phyloP scores from a whole-genome alignment of 2,113 vertebrate species.

The Ginglymostoma cirratum region DNA sequence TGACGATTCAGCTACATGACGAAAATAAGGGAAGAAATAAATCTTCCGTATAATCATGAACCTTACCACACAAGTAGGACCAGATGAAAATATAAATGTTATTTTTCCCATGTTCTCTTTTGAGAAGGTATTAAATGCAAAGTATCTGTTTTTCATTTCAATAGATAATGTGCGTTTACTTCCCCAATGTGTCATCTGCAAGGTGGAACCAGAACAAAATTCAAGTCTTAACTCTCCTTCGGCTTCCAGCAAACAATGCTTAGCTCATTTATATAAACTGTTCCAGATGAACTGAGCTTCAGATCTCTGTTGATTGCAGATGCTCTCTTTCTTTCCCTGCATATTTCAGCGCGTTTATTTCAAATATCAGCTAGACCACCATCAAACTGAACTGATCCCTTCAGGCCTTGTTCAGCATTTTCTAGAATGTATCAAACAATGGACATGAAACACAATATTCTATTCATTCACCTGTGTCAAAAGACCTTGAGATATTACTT shows the following conservation, averaged over 20 bases:
- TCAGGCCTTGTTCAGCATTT: constrained; percentile 49
- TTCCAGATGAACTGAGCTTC: constrained; percentile 69
- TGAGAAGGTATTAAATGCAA: constrained; percentile 26
- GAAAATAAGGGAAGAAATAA: neutral
- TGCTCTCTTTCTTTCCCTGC: constrained; percentile 48
- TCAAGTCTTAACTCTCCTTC: constrained; percentile 64
- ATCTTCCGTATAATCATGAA: neutral
- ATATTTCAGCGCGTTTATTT: constrained; percentile 47
- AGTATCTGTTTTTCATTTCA: constrained; percentile 34
- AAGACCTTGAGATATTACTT: constrained; percentile 45
- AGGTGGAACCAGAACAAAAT: constrained; percentile 64
- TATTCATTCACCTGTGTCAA: constrained; percentile 55
- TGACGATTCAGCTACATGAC: neutral
- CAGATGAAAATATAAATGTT: constrained; percentile 37
- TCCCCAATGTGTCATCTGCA: constrained; percentile 60
- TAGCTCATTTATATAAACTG: constrained; percentile 67
- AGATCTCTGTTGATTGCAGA: constrained; percentile 46
- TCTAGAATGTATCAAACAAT: constrained; percentile 46
- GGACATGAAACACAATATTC: constrained; percentile 49
- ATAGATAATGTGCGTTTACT: constrained; percentile 21
- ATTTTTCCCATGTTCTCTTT: constrained; percentile 36
- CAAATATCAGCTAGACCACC: constrained; percentile 53
- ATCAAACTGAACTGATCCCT: constrained; percentile 48
- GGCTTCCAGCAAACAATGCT: constrained; percentile 66
- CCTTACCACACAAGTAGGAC: constrained; percentile 34